phyloP scores from a whole-genome alignment of 2,888 invertebrate species.

The Lepidonotus clava region DNA sequence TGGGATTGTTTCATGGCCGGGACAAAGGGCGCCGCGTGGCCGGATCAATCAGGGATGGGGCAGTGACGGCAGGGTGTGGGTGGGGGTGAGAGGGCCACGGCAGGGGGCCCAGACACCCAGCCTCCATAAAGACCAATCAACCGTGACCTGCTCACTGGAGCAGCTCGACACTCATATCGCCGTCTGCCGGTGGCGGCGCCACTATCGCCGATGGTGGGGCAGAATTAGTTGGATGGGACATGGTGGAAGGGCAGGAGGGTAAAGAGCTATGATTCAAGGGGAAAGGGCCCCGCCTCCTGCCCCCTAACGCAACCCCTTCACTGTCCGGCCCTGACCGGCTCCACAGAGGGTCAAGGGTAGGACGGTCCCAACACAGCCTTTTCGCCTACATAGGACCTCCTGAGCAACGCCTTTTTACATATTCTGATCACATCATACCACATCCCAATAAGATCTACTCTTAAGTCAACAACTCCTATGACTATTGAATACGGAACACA shows the following conservation, averaged over 20 bases:
- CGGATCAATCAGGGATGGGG: neutral
- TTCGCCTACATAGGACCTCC: no score
- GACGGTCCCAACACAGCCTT: no score
- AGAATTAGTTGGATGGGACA: neutral
- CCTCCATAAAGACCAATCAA: slow-evolving; percentile 39
- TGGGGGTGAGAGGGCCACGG: neutral
- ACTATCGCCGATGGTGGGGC: neutral
- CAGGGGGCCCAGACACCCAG: neutral
- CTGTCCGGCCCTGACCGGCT: no score
- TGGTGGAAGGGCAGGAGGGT: neutral
- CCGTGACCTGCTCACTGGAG: slow-evolving; percentile 14
- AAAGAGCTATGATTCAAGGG: no score
- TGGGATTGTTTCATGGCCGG: neutral
- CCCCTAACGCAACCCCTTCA: no score
- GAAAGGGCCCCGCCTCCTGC: no score
- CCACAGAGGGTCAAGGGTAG: no score
- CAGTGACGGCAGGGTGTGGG: neutral
- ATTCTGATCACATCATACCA: no score
- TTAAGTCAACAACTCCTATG: no score
- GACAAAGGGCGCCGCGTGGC: neutral
- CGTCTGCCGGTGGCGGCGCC: neutral
- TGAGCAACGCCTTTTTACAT: no score
- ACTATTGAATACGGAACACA: no score
- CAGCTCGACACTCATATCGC: neutral
- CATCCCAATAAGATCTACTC: no score